A percentile compares a stretch with the other conserved stretches of the same genome.
Conservation (phyloP, 2,113 vertebrate genomes). For the Siphamia tubifer region DNA sequence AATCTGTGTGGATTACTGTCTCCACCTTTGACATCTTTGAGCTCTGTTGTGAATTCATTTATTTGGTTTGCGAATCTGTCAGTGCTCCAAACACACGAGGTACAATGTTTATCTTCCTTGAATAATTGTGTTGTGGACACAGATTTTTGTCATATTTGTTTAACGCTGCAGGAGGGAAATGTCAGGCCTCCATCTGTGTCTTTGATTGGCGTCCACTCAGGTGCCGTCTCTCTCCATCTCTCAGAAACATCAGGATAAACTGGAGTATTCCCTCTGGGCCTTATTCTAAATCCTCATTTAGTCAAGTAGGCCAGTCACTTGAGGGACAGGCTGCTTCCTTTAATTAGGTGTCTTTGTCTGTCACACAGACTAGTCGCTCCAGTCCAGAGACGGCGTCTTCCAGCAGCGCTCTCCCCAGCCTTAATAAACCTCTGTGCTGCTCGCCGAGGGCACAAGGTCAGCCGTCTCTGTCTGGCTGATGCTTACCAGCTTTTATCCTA, state of each 20-base stretch:
- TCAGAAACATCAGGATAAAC: constrained; percentile 33
- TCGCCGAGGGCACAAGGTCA: not conserved
- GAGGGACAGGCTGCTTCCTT: constrained; percentile 36
- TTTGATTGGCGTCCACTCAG: constrained; percentile 1
- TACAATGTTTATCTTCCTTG: not conserved
- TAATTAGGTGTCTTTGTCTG: constrained; percentile 57
- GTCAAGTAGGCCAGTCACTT: constrained; percentile 57
- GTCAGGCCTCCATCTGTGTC: not conserved
- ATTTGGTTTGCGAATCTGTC: no score
- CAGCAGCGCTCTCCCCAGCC: not conserved
- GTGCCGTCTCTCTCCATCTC: not conserved
- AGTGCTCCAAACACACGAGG: no score
- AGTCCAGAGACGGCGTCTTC: not conserved
- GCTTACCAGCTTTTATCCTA: not conserved
- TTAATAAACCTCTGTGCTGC: constrained; percentile 26
- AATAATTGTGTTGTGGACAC: not conserved
- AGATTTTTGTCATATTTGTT: not conserved
- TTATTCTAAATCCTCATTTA: constrained; percentile 58
- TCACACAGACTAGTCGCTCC: constrained; percentile 13
- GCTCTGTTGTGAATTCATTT: no score
- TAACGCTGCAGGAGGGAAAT: not conserved
- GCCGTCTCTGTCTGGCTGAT: not conserved
- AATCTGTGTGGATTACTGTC: no score
- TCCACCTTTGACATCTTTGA: no score
- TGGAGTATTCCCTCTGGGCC: constrained; percentile 56